A percentile compares a stretch with the other conserved stretches of the same genome.
These are phyloP conservation scores for Trematomus loennbergii DNA, from an alignment of 2,113 vertebrate genomes.

Conservation along the genomic window DNA sequence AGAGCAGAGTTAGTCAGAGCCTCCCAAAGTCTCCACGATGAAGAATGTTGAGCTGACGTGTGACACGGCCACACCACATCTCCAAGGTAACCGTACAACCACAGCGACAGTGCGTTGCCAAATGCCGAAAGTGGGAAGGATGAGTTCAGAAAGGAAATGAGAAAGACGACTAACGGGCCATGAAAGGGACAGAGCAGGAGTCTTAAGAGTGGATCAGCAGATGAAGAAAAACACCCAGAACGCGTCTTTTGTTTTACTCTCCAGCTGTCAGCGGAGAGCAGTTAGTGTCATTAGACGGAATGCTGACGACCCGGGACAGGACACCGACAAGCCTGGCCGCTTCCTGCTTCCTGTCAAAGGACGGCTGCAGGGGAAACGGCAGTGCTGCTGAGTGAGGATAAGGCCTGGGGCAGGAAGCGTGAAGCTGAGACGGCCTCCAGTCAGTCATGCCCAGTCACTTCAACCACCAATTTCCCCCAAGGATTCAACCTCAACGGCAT, in stretches of 20 bases:
- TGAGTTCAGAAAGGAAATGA: constrained; percentile 26
- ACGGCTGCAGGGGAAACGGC: constrained; percentile 70
- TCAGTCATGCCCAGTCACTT: constrained; percentile 61
- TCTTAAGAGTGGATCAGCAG: constrained; percentile 19
- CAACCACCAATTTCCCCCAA: constrained; percentile 16
- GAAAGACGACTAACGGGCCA: constrained; percentile 25
- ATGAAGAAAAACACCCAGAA: constrained; percentile 12
- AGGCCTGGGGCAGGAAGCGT: constrained; percentile 72
- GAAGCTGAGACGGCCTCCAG: constrained; percentile 62
- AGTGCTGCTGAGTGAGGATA: constrained; percentile 75
- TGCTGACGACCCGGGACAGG: constrained; percentile 52
- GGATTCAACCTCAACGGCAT: constrained; percentile 51
- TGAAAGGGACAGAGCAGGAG: constrained; percentile 30
- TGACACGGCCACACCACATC: constrained; percentile 52
- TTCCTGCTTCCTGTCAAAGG: constrained; percentile 81
- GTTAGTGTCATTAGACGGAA: constrained; percentile 69
- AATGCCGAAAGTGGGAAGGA: constrained; percentile 23
- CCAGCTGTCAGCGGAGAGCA: constrained; percentile 60
- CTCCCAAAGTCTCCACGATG: constrained; percentile 34
- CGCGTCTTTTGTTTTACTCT: constrained; percentile 36
- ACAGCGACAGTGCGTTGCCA: constrained; percentile 20
- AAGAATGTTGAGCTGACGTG: constrained; percentile 59
- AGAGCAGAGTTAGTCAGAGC: constrained; percentile 48
- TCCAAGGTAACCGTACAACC: constrained; percentile 47
- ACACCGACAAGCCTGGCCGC: constrained; percentile 60